Percentiles rank a stretch among this genome's conserved stretches.
Evolutionary conservation across 1,140 invertebrate genomes (phyloP).

Genomic region (Olivierus martensii): DNA sequence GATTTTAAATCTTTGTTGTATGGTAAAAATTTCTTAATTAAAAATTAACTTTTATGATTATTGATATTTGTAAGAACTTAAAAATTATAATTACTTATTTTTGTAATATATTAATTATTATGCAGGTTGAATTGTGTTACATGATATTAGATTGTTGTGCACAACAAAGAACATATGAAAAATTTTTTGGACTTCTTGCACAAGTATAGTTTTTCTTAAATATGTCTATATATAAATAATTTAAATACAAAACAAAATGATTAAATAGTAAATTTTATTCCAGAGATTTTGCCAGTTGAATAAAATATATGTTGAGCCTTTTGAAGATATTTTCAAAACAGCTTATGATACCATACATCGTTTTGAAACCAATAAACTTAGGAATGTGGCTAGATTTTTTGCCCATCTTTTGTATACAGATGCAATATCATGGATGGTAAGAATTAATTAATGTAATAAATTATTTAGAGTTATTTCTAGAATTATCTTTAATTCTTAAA

Average conservation of each 20-base stretch:
- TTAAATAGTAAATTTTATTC: conserved; percentile 20
- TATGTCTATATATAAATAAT: not conserved
- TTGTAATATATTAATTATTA: too few species aligned
- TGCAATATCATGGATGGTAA: conserved; percentile 80
- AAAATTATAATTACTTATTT: too few species aligned
- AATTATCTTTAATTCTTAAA: not conserved
- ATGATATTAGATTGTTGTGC: conserved; percentile 99
- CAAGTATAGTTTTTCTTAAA: conserved; percentile 31
- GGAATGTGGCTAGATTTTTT: conserved; percentile 98
- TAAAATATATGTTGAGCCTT: conserved; percentile 75
- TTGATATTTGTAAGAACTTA: too few species aligned
- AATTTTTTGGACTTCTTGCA: conserved; percentile 91
- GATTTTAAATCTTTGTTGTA: too few species aligned
- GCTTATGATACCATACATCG: conserved; percentile 80
- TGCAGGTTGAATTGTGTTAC: conserved; percentile 78
- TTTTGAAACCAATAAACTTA: conserved; percentile 86
- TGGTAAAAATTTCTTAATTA: too few species aligned
- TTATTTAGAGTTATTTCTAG: not conserved
- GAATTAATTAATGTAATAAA: conserved; percentile 11
- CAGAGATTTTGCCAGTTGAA: conserved; percentile 87
- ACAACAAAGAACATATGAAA: conserved; percentile 96
- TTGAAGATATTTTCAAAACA: conserved; percentile 90
- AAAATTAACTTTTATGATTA: too few species aligned
- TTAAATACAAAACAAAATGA: not conserved
- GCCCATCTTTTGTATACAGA: conserved; percentile 93